Conservation (phyloP, 2,113 vertebrate genomes). For the Silurus glanis region DNA sequence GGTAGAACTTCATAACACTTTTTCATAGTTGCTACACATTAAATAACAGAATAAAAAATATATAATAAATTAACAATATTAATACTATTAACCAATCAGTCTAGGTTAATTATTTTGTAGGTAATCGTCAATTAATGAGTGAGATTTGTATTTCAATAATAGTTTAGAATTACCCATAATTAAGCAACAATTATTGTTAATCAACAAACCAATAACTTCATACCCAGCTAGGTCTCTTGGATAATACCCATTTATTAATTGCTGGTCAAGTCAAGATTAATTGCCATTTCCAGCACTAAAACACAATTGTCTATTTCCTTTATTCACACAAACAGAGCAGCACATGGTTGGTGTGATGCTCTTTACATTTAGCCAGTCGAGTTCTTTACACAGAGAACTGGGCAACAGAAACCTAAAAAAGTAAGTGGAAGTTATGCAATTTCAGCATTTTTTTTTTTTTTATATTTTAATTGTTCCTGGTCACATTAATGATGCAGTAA, state of each 20-base stretch:
- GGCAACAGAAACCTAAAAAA: not conserved
- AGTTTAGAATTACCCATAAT: not conserved
- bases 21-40: not conserved
- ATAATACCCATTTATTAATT: not conserved
- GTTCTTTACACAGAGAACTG: not conserved
- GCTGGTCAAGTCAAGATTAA: not conserved
- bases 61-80: not conserved
- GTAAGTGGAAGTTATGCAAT: not conserved
- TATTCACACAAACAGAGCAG: not conserved
- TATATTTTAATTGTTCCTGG: not conserved
- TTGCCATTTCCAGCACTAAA: not conserved
- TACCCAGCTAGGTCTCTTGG: not conserved
- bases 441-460: not conserved
- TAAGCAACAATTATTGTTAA: not conserved
- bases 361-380: not conserved
- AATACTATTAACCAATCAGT: not conserved
- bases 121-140: not conserved
- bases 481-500: not conserved
- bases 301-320: not conserved
- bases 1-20: not conserved
- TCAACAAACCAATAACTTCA: not conserved
- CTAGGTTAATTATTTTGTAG: not conserved
- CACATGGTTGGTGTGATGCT: not conserved
- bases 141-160: not conserved
- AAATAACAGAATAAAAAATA: not conserved